Evolutionary conservation across 2,888 invertebrate genomes (phyloP), one percentile per base, ranked within the genome.

Genomic region (Hydrotaea diabolus): DNA sequence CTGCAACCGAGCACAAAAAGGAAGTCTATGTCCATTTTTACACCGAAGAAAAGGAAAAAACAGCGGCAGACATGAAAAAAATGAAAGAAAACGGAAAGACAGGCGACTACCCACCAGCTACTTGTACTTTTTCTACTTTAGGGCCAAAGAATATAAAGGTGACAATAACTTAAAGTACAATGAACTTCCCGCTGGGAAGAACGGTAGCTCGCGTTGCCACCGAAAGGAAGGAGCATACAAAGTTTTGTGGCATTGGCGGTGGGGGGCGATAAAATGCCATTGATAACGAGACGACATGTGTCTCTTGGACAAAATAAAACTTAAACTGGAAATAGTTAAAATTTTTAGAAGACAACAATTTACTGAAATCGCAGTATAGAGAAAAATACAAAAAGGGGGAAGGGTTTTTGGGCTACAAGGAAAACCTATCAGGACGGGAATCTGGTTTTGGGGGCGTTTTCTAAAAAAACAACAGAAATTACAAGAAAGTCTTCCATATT

Each of bases 121-220:
- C 31, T 31, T 31, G 3, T 31, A 4, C 7, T 31, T 31, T 7
- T 31, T 77, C 74, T 79, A 81, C 31, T 19, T 76, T 79, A 62
- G 78, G 36, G 21, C 39, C 19, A 23, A 69, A 76, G 73, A 82
- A 82, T 77, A 82, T 88, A 89, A 89, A 90, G 90, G 89, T 90
- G 90, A 90, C 91, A 90, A 90, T 89, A 91, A 91, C 89, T 88
- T 89, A 89, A 89, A 89, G 90, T 89, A 90, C 90, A 90, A 90
- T 90, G 90, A 90, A 91, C 90, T 87, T n/a, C n/a, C n/a, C 88
- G 86, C 86, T 64, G 85, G 86, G 87, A 77, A 49, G 46, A 46
- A 21, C 31, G 13, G 15, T n/a, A n/a, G 49, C 49, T 49, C n/a
- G 15, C n/a, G n/a, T 49, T 15, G 49, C 15, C n/a, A n/a, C 0